Base-by-base conservation (phyloP, 2,888 invertebrate species). In the Lottia gigantea region DNA sequence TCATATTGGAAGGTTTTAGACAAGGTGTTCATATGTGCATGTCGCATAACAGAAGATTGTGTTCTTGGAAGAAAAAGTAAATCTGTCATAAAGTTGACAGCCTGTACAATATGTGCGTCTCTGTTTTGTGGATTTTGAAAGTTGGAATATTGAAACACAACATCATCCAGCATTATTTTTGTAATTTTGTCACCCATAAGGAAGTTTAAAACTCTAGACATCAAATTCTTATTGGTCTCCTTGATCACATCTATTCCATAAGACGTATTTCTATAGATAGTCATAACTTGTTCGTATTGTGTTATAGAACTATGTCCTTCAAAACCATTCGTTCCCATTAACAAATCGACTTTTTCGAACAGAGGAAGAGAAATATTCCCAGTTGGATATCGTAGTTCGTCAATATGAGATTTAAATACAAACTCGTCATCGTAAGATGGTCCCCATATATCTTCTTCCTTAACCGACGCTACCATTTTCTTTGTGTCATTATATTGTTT, bases 1-100 rank as follows among this genome's bases (percentile, higher is more conserved):
- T 55, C 19, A 23, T 55, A 55, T 23, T 55, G 55, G 19, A 23
- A 55, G 55, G 55, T 55, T 55, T 55, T 55, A 55, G 55, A 19
- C 55, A 19, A 3, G 19, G 55, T 55, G 23, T 55, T 55, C 23
- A 3, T 23, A 55, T 55, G 23, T 11, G 19, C 55, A 55, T 55
- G 55, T 19, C 23, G 19, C 19, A 23, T 23, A 23, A 55, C 8
- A 23, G 55, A 19, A 3, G 23, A 55, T 23, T 23, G 11, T 19
- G 55, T 23, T 12, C 12, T 19, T 11, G 19, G 23, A 23, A 55
- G 12, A 55, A 55, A 55, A 4, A 23, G 11, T 55, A 55, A 23
- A 19, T 19, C 55, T 55, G 55, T 19, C 19, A 55, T 19, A 23
- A 55, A 55, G 12, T 19, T 23, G 19, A 23, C 23, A 12, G 55